Evolutionary conservation across 2,797 vertebrate species (phyloP).

Genomic region (Pangasius sanitwongsei): DNA sequence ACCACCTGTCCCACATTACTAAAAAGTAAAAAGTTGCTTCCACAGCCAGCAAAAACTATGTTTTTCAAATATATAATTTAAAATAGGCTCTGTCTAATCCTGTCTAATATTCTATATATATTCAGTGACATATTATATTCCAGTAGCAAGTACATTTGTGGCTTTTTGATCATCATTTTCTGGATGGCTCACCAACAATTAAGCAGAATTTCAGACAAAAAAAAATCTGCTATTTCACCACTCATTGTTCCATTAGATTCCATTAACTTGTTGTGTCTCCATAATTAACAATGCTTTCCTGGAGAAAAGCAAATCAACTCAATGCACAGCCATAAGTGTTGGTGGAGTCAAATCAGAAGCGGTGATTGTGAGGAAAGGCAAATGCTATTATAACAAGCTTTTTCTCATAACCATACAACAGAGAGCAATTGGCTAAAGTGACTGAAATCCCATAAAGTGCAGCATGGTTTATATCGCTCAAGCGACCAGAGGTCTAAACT

Average conservation of each 20-base stretch:
- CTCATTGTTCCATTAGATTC: background rate
- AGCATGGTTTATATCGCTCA: background rate
- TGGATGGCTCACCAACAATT: background rate
- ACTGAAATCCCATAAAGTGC: background rate
- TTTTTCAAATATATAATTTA: background rate
- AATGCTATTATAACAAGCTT: background rate
- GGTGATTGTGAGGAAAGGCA: background rate
- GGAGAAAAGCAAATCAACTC: background rate
- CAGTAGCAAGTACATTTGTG: background rate
- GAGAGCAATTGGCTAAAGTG: background rate
- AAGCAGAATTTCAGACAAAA: background rate
- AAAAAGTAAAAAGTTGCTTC: background rate
- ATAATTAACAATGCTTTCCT: background rate
- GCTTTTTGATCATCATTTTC: background rate
- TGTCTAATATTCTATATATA: background rate
- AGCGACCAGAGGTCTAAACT: background rate
- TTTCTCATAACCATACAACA: background rate
- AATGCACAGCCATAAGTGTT: background rate
- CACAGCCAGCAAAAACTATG: background rate
- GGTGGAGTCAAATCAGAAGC: background rate
- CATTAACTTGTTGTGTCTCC: background rate
- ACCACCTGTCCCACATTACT: constrained; percentile 10
- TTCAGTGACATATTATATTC: background rate
- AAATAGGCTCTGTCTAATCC: background rate
- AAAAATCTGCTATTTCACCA: background rate